phyloP scores from a whole-genome alignment of 2,113 vertebrate species.

The Apodemus sylvaticus region DNA sequence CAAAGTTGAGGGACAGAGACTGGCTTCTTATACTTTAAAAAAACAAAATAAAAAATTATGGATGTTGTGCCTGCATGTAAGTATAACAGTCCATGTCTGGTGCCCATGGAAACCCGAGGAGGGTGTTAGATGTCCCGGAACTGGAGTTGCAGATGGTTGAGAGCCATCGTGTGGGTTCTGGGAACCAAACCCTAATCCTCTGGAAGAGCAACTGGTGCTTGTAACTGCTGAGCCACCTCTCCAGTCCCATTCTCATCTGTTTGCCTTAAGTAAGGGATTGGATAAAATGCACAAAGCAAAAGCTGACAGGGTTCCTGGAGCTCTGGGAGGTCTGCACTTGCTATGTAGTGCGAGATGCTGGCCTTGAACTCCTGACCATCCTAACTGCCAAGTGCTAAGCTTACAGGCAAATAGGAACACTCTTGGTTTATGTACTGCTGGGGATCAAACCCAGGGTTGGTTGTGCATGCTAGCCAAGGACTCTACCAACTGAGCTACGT shows the following conservation, averaged over 20 bases:
- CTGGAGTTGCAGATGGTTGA: neutral
- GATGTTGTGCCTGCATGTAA: neutral
- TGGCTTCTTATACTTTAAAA: neutral
- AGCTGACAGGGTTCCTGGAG: neutral
- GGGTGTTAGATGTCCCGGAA: neutral
- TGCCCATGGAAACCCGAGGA: neutral
- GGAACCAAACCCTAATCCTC: neutral
- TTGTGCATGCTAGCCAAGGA: neutral
- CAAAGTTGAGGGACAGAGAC: neutral
- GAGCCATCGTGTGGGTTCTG: neutral
- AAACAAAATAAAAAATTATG: neutral
- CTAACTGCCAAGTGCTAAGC: neutral
- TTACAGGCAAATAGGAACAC: neutral
- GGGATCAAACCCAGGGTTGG: neutral
- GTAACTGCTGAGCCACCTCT: neutral
- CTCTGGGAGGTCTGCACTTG: neutral
- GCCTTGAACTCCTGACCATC: neutral
- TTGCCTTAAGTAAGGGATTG: neutral
- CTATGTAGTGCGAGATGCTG: neutral
- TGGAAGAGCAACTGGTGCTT: neutral
- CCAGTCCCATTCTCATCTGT: neutral
- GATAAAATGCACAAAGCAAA: neutral
- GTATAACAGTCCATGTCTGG: too few species aligned
- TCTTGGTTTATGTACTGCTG: too few species aligned
- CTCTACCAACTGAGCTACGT: neutral